Base-by-base conservation (phyloP, 2,797 vertebrate species). In the Poecilia gillii region DNA sequence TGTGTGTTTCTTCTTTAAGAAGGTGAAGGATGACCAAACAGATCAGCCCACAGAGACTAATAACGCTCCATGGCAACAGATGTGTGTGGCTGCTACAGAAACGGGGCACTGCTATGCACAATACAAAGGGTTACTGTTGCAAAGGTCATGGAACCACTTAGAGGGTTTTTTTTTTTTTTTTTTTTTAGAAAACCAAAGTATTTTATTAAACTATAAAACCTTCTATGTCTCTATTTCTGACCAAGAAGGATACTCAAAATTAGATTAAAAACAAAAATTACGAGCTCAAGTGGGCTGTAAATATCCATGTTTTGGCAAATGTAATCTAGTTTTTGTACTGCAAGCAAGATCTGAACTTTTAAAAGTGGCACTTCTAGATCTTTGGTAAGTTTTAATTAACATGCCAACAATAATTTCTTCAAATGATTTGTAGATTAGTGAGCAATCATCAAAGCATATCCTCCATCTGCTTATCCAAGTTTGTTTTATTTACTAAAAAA, bases 31-130 rank as follows among this genome's bases (percentile, higher is more conserved):
- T 64, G 75, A 86, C 13, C 83, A 14, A 85, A 82, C 70, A 73
- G 75, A 83, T 76, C 74, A n/a, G 49, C 73, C 77, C 55, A 41
- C 76, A 46, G 80, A 87, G 83, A 73, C 78, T 77, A 73, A 39
- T 81, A 76, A 76, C 75, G 66, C 84, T 77, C 82, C 81, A 81
- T 87, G 78, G 83, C 83, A 89, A 88, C 88, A 73, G 66, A 39
- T 84, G 31, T 75, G 76, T 80, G 43, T 75, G 39, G 45, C 41
- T 72, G 46, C 20, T 2, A 14, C 14, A 59, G 6, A 78, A 2
- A 76, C 71, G 80, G 66, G 55, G 20, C 33, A 20, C 23, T 66
- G 8, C 33, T 66, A 23, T 20, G 18, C 14, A 39, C 36, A 5
- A 41, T 25, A 23, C 64, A 68, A 68, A 41, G 36, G 9, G 25